Conservation (phyloP, 2,113 vertebrate species). For the Nothocercus julius region DNA sequence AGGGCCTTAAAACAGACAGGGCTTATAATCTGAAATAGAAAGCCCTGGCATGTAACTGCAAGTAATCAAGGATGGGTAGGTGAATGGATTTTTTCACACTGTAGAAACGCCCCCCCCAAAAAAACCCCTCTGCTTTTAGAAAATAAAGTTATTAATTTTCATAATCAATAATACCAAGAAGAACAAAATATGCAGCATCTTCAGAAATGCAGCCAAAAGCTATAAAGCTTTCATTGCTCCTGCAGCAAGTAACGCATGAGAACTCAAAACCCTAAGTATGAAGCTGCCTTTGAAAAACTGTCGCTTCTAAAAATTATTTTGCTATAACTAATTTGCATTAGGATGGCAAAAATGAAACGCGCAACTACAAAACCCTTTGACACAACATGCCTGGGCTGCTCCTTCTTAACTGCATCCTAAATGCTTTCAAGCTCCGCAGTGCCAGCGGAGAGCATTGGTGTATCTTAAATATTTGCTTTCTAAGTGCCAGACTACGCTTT, state of each 20-base stretch:
- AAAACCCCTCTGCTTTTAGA: neutral
- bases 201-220: neutral
- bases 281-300: neutral
- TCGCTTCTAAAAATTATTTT: neutral
- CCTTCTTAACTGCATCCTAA: neutral
- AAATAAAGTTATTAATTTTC: neutral
- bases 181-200: neutral
- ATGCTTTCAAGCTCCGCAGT: rapidly evolving
- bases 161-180: neutral
- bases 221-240: neutral
- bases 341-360: neutral
- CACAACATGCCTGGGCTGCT: neutral
- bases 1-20: neutral
- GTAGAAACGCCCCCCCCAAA: neutral
- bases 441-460: neutral
- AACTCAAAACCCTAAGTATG: neutral
- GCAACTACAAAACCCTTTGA: neutral
- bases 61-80: rapidly evolving
- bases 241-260: neutral
- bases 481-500: rapidly evolving
- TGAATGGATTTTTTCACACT: neutral
- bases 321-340: neutral
- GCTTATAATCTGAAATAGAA: neutral
- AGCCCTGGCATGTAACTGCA: neutral
- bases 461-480: neutral